Percentiles rank a stretch among this genome's conserved stretches.
These are phyloP conservation scores for Trogon melanurus DNA, from an alignment of 2,113 vertebrate species.

Conservation along the genomic window DNA sequence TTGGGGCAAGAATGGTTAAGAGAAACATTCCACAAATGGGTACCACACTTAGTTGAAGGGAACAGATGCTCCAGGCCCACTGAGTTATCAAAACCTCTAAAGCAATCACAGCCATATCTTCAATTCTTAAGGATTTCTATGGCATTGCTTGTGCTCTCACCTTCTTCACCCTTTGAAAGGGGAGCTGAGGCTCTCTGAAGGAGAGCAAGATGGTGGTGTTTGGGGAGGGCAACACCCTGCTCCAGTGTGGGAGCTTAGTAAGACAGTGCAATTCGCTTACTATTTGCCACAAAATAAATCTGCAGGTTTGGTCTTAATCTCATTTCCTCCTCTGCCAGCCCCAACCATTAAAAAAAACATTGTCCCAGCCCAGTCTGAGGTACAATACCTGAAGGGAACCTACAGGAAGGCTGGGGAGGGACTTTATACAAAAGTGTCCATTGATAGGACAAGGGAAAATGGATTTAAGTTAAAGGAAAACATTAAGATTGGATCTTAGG, in stretches of 20 bases:
- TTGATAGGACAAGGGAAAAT: too few relatives aligned
- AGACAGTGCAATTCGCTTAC: neutral
- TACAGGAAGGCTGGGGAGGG: too few relatives aligned
- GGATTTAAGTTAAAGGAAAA: too few relatives aligned
- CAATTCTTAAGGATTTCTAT: neutral
- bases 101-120: neutral
- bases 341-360: neutral
- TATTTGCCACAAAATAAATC: neutral
- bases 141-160: neutral
- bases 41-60: neutral
- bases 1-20: neutral
- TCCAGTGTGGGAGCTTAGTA: neutral
- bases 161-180: neutral
- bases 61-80: neutral
- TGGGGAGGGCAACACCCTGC: neutral
- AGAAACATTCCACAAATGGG: neutral
- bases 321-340: neutral
- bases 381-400: neutral
- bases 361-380: neutral
- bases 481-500: too few relatives aligned
- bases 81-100: neutral
- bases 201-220: neutral
- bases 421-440: too few relatives aligned
- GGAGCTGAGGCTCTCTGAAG: neutral
- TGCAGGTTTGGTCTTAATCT: neutral